phyloP scores from a whole-genome alignment of 2,797 vertebrate genomes.

The Chiloscyllium punctatum region DNA sequence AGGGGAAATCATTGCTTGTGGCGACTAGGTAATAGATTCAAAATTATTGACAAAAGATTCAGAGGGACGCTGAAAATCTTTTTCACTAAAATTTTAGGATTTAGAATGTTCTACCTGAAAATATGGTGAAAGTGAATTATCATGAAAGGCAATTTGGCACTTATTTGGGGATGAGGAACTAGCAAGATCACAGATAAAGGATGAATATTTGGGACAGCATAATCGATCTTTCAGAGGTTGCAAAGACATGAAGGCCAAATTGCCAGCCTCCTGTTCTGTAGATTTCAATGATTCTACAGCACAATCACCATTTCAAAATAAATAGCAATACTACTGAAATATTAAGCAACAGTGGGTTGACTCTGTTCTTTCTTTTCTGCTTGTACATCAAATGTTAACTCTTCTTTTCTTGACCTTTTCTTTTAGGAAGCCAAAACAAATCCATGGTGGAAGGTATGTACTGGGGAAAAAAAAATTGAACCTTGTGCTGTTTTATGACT shows the following conservation, averaged over 20 bases:
- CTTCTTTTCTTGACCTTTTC: background rate
- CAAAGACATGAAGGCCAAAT: background rate
- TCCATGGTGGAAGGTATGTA: constrained; percentile 20
- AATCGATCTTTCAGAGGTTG: background rate
- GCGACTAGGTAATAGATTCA: background rate
- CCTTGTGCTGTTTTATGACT: background rate
- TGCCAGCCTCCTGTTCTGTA: background rate
- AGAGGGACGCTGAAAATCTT: background rate
- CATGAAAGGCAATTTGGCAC: background rate
- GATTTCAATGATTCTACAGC: background rate
- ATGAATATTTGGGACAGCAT: background rate
- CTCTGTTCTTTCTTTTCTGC: background rate
- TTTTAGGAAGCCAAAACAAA: background rate
- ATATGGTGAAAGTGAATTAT: background rate
- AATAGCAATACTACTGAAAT: background rate
- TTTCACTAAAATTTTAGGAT: background rate
- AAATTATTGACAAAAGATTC: background rate
- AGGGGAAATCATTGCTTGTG: background rate
- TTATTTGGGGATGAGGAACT: background rate
- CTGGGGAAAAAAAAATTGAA: background rate
- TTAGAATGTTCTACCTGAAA: background rate
- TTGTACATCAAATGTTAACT: background rate
- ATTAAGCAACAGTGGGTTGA: background rate
- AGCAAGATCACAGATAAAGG: background rate
- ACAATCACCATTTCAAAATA: background rate